Conservation (phyloP, 2,888 invertebrate species). For the Caenorhabditis becei region DNA sequence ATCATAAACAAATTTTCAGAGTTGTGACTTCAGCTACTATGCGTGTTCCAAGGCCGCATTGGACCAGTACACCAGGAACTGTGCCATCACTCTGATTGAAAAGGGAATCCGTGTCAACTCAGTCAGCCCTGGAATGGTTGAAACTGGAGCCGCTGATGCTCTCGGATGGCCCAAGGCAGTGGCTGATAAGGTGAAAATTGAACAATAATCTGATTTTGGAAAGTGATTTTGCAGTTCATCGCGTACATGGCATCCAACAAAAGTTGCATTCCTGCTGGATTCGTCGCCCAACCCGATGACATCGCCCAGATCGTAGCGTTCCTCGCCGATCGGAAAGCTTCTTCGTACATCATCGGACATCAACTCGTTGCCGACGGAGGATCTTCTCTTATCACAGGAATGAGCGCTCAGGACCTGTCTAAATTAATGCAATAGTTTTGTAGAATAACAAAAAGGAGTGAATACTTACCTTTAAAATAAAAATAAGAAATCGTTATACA, state of each 20-base stretch:
- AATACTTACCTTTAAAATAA: too few species aligned
- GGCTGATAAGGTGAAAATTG: slow-evolving; percentile 7
- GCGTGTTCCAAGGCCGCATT: slow-evolving; percentile 19
- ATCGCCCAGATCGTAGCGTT: slow-evolving; percentile 56
- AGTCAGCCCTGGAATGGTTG: slow-evolving; percentile 20
- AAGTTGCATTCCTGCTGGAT: slow-evolving; percentile 40
- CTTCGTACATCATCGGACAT: slow-evolving; percentile 59
- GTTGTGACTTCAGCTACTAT: slow-evolving; percentile 11
- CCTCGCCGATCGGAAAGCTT: slow-evolving; percentile 51
- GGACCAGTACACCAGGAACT: slow-evolving; percentile 33
- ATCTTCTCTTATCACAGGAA: slow-evolving; percentile 42
- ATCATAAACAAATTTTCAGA: neutral
- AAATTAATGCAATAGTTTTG: neutral
- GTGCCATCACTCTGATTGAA: slow-evolving; percentile 11
- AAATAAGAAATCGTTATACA: neutral
- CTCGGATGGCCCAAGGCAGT: neutral
- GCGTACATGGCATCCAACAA: slow-evolving; percentile 19
- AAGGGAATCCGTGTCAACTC: slow-evolving; percentile 34
- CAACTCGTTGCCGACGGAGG: slow-evolving; percentile 58
- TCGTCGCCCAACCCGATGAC: slow-evolving; percentile 42
- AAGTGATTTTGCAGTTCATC: slow-evolving; percentile 10
- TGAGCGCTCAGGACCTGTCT: slow-evolving; percentile 15
- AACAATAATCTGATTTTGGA: too few species aligned
- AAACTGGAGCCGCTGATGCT: slow-evolving; percentile 16
- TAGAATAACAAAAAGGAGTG: too few species aligned